Conservation (phyloP, 2,888 invertebrate genomes). For the Dendrolimus houi region DNA sequence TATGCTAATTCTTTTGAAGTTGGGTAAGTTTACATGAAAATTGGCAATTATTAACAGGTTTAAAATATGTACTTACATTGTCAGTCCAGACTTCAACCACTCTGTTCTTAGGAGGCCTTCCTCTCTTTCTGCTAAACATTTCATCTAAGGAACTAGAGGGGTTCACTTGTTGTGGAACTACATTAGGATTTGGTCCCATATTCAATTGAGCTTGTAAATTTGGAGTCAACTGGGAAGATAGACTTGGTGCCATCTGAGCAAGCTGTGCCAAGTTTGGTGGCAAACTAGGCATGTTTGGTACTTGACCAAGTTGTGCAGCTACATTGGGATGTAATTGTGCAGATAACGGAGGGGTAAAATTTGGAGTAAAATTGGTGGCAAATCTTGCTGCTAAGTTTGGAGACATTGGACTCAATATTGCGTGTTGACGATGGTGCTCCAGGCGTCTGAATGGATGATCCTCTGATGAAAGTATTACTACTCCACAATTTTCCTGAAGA, state of each 20-base stretch:
- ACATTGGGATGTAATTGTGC: conserved; percentile 69
- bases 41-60: too few species aligned
- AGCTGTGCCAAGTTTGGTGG: conserved; percentile 65
- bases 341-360: conserved; percentile 66
- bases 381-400: conserved; percentile 75
- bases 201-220: conserved; percentile 63
- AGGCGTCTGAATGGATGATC: conserved; percentile 88
- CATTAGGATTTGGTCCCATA: conserved; percentile 50
- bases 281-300: conserved; percentile 45
- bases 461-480: conserved; percentile 82
- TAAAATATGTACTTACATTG: conserved; percentile 75
- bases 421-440: conserved; percentile 92
- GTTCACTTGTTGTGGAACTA: conserved; percentile 56
- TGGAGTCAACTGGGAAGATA: conserved; percentile 56
- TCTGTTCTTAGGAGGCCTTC: conserved; percentile 97
- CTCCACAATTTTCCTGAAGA: conserved; percentile 85
- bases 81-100: conserved; percentile 94
- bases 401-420: conserved; percentile 80
- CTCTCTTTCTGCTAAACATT: conserved; percentile 94
- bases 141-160: conserved; percentile 88
- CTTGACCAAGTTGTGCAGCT: conserved; percentile 68
- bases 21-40: too few species aligned
- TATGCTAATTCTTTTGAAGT: too few species aligned
- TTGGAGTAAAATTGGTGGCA: conserved; percentile 74
- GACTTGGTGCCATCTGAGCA: conserved; percentile 65